Percentiles rank a stretch among this genome's conserved stretches.
Conservation (phyloP, 1,140 invertebrate genomes). For the Nomia melanderi region DNA sequence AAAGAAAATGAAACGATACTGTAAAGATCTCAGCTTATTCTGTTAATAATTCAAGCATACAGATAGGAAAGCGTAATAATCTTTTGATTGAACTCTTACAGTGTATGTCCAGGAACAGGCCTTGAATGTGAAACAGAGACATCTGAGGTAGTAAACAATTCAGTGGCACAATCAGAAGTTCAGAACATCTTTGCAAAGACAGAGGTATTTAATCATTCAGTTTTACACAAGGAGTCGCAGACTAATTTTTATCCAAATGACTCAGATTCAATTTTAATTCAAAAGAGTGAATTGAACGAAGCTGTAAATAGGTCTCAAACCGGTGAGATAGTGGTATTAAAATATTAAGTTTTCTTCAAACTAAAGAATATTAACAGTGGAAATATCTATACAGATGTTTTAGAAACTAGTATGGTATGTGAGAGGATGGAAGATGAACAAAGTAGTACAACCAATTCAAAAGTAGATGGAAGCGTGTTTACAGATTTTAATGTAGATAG, state of each 20-base stretch:
- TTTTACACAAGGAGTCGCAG: background rate
- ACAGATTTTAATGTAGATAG: slow-evolving; percentile 32
- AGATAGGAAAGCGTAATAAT: background rate
- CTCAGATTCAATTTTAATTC: background rate
- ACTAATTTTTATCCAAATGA: background rate
- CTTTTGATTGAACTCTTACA: slow-evolving; percentile 35
- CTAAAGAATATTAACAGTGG: background rate
- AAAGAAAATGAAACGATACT: slow-evolving; percentile 62
- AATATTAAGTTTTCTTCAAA: background rate
- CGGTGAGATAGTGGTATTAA: slow-evolving; percentile 26
- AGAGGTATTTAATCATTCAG: background rate
- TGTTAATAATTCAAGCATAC: background rate
- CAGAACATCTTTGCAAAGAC: background rate
- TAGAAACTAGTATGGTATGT: slow-evolving; percentile 29
- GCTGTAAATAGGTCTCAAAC: too few species aligned
- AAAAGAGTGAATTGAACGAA: background rate
- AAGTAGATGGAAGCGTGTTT: slow-evolving; percentile 45
- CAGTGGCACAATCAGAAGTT: background rate
- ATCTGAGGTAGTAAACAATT: background rate
- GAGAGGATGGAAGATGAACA: slow-evolving; percentile 50
- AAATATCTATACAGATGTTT: slow-evolving; percentile 44
- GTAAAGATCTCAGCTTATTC: slow-evolving; percentile 43
- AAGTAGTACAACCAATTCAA: slow-evolving; percentile 36
- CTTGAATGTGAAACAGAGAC: slow-evolving; percentile 6
- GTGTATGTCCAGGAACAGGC: slow-evolving; percentile 61